Base-by-base conservation (phyloP, 2,888 invertebrate genomes). In the Hermaeophaga mercurialis region DNA sequence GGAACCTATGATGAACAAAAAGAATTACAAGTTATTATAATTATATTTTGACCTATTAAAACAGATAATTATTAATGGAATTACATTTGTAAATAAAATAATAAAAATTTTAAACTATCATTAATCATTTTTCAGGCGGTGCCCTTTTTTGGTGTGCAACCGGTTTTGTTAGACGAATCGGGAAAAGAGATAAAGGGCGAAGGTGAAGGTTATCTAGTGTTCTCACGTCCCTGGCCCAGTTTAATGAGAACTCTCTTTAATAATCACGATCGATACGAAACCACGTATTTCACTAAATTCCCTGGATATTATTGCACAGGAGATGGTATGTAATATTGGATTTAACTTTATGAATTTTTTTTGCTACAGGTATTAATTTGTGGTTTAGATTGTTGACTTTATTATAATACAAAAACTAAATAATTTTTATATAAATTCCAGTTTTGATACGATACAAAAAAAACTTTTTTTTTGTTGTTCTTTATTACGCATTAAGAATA, bases 301-400 rank as follows among this genome's bases (percentile, higher is more conserved):
- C 93, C 93, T 0, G 98, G 98, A 49, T 98, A 88, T 80, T 99
- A 98, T 77, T 95, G 94, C 78, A 97, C 98, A 46, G 98, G 98
- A 43, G 99, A 99, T 79, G 98, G 96, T 94, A 79, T 78, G 82
- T 67, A 28, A 2, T 14, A 33, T 9, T 12, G 3, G 9, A n/a
- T 33, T 34, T 6, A 45, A 45, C 26, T 7, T 31, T 31, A n/a
- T n/a, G n/a, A n/a, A n/a, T n/a, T n/a, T n/a, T n/a, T n/a, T n/a
- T n/a, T n/a, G n/a, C n/a, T n/a, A n/a, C n/a, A n/a, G n/a, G n/a
- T n/a, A n/a, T n/a, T n/a, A n/a, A n/a, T n/a, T n/a, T n/a, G n/a
- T n/a, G n/a, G n/a, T n/a, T n/a, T n/a, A n/a, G n/a, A n/a, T n/a
- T n/a, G n/a, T n/a, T n/a, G n/a, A n/a, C n/a, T n/a, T n/a, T n/a